A percentile compares a stretch with the other conserved stretches of the same genome.
Conservation (phyloP, 2,797 vertebrate genomes). For the Pempheris klunzingeri region DNA sequence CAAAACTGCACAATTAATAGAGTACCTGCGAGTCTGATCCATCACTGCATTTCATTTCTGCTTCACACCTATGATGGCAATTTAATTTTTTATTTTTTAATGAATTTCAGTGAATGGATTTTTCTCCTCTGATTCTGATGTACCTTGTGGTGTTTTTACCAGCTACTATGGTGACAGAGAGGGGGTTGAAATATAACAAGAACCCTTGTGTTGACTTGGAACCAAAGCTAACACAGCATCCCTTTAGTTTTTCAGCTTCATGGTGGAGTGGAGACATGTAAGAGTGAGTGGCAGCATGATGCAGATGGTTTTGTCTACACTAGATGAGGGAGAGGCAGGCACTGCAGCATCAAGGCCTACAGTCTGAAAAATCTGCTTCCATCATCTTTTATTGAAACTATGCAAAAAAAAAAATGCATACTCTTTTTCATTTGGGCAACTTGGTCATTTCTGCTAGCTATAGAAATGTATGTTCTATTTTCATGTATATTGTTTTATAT, state of each 20-base stretch:
- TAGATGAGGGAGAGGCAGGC: too few relatives aligned
- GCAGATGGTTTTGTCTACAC: too few relatives aligned
- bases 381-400: neutral
- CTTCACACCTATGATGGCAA: neutral
- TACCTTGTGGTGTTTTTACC: neutral
- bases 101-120: neutral
- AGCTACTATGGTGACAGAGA: neutral
- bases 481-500: neutral
- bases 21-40: neutral
- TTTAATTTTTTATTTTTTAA: too few relatives aligned
- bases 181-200: neutral
- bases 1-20: neutral
- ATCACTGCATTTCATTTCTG: neutral
- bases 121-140: neutral
- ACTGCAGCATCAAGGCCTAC: too few relatives aligned
- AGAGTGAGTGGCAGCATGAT: too few relatives aligned
- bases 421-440: neutral
- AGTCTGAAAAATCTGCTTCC: neutral
- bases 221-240: too few relatives aligned
- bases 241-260: too few relatives aligned
- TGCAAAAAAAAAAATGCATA: too few relatives aligned
- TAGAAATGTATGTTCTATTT: constrained; percentile 9
- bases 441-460: constrained; percentile 4
- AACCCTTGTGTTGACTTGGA: neutral
- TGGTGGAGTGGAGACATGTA: too few relatives aligned